A percentile compares a stretch with the other conserved stretches of the same genome.
These are phyloP conservation scores for Nomada ferruginata DNA, from an alignment of 2,888 invertebrate genomes.

Conservation along the genomic window DNA sequence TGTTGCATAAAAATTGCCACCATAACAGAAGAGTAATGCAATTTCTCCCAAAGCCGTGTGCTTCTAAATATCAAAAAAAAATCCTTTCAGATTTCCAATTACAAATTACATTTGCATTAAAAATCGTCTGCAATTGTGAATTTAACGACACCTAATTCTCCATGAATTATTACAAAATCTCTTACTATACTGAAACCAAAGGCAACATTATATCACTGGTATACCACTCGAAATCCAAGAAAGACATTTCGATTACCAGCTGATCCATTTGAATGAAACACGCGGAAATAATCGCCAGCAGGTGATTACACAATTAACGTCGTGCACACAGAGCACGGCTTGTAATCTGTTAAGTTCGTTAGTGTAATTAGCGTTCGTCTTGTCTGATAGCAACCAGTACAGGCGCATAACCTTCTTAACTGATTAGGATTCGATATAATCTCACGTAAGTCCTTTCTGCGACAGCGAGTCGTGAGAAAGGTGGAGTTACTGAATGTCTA, in stretches of 20 bases:
- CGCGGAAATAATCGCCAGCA: not conserved
- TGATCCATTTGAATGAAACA: not conserved
- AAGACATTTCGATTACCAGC: conserved; percentile 2
- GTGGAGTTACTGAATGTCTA: not conserved
- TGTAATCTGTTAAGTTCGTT: conserved; percentile 51
- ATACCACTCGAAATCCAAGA: not conserved
- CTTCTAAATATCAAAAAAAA: too few relatives aligned
- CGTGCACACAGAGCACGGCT: not conserved
- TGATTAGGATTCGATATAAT: conserved; percentile 40
- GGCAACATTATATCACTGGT: not conserved
- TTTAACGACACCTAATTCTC: too few relatives aligned
- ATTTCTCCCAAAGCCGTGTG: too few relatives aligned
- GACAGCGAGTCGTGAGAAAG: conserved; percentile 39
- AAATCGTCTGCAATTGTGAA: too few relatives aligned
- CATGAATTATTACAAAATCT: too few relatives aligned
- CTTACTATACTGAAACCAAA: not conserved
- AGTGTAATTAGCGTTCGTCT: conserved; percentile 39
- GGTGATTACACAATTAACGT: conserved; percentile 19
- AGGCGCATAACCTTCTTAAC: conserved; percentile 17
- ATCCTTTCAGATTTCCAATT: too few relatives aligned
- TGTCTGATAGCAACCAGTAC: not conserved
- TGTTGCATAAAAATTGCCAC: too few relatives aligned
- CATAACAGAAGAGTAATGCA: too few relatives aligned
- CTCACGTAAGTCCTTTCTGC: conserved; percentile 36
- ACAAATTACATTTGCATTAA: too few relatives aligned